These are phyloP conservation scores for Melanerpes aurifrons DNA, from an alignment of 2,113 vertebrate species.

Conservation along the genomic window DNA sequence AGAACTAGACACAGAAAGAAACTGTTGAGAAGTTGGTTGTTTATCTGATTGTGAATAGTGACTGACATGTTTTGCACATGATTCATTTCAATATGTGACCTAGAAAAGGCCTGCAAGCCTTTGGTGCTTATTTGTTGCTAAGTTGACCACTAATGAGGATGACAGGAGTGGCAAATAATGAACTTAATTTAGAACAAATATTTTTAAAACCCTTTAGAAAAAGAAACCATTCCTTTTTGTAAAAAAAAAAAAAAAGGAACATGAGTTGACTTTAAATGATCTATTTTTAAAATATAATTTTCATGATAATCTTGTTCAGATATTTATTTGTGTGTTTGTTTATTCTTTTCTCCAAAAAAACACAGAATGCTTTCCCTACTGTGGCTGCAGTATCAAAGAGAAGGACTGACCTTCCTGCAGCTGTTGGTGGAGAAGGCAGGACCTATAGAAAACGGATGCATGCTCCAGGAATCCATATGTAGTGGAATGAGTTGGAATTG, in stretches of 20 bases:
- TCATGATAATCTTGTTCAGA: neutral
- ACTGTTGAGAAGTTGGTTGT: neutral
- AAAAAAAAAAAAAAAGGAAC: too few species aligned
- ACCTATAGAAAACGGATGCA: neutral
- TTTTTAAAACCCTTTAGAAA: neutral
- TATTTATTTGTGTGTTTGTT: neutral
- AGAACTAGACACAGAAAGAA: neutral
- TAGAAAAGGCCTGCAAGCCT: neutral
- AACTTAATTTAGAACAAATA: neutral
- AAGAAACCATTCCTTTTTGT: neutral
- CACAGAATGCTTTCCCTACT: neutral
- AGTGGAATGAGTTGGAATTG: neutral
- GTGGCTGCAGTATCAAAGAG: neutral
- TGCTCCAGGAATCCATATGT: neutral
- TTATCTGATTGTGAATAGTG: neutral
- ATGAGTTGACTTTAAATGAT: neutral
- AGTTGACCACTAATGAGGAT: neutral
- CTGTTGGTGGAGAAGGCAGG: neutral
- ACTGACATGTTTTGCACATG: neutral
- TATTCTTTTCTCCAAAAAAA: neutral
- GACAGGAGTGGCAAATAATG: neutral
- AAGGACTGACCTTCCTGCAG: neutral
- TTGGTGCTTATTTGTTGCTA: neutral
- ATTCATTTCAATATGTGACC: neutral
- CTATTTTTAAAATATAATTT: neutral